Evolutionary conservation across 2,797 vertebrate genomes (phyloP).

Genomic region (Knipowitschia caucasica): DNA sequence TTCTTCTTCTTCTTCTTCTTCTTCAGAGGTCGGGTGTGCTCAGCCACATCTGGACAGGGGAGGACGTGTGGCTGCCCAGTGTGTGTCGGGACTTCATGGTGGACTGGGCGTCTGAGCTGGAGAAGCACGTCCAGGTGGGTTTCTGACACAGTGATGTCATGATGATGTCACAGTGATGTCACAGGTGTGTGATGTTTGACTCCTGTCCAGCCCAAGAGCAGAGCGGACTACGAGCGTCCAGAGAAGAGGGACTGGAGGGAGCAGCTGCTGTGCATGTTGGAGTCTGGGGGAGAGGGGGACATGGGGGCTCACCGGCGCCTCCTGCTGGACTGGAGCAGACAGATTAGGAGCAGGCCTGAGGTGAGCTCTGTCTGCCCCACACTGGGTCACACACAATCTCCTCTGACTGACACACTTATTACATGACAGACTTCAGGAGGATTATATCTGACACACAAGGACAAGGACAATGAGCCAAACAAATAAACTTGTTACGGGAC

Average conservation of each 20-base stretch:
- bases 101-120: slow-evolving; percentile 69
- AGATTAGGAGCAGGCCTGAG: slow-evolving; percentile 66
- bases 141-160: background rate
- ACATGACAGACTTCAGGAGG: slow-evolving; percentile 44
- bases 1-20: background rate
- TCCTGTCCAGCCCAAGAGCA: slow-evolving; percentile 50
- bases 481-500: background rate
- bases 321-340: slow-evolving; percentile 76
- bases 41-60: slow-evolving; percentile 73
- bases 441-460: background rate
- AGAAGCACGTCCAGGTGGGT: slow-evolving; percentile 62
- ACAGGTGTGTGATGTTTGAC: background rate
- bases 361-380: slow-evolving; percentile 33
- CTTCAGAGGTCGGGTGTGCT: slow-evolving; percentile 70
- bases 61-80: slow-evolving; percentile 69
- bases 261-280: slow-evolving; percentile 70
- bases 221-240: slow-evolving; percentile 38
- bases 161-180: too few species aligned
- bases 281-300: slow-evolving; percentile 68
- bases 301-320: slow-evolving; percentile 67
- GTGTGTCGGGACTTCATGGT: slow-evolving; percentile 73
- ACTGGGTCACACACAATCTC: slow-evolving; percentile 10
- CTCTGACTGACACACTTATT: slow-evolving; percentile 51
- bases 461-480: background rate
- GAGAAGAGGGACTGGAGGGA: slow-evolving; percentile 71